Percentiles rank a stretch among this genome's conserved stretches.
These are phyloP conservation scores for Etia nguti DNA, from an alignment of 2,113 vertebrate genomes.

Conservation along the genomic window DNA sequence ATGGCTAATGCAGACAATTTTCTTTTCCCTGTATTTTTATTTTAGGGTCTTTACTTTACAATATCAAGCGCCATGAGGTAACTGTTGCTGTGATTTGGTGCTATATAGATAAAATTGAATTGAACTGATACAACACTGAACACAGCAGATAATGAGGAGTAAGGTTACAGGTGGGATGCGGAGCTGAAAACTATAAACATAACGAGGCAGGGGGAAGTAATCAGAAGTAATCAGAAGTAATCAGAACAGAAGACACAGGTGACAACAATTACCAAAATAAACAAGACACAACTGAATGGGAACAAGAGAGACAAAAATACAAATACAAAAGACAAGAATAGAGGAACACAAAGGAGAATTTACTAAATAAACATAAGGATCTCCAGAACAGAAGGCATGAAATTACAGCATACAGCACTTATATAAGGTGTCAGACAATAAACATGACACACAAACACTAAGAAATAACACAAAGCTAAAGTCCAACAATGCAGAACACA, in stretches of 20 bases:
- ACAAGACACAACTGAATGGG: not conserved
- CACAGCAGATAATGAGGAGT: not conserved
- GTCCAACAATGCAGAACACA: accelerated
- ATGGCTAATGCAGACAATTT: not conserved
- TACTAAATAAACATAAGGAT: not conserved
- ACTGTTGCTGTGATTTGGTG: accelerated
- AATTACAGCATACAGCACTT: not conserved
- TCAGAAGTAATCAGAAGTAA: not conserved
- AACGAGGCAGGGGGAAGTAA: not conserved
- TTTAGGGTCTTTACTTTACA: not conserved
- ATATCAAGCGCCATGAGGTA: not conserved
- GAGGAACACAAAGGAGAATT: accelerated
- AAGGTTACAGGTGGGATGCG: not conserved
- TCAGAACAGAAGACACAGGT: not conserved
- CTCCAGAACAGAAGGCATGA: not conserved
- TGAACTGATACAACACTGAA: not conserved
- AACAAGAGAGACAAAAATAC: not conserved
- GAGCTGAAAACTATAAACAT: not conserved
- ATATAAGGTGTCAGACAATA: not conserved
- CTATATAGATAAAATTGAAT: not conserved
- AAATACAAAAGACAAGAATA: not conserved
- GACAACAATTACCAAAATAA: not conserved
- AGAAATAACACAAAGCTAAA: not conserved
- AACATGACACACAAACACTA: not conserved
- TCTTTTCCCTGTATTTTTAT: not conserved